These are phyloP conservation scores for Liposcelis brunnea DNA, from an alignment of 2,888 invertebrate species.

Conservation along the genomic window DNA sequence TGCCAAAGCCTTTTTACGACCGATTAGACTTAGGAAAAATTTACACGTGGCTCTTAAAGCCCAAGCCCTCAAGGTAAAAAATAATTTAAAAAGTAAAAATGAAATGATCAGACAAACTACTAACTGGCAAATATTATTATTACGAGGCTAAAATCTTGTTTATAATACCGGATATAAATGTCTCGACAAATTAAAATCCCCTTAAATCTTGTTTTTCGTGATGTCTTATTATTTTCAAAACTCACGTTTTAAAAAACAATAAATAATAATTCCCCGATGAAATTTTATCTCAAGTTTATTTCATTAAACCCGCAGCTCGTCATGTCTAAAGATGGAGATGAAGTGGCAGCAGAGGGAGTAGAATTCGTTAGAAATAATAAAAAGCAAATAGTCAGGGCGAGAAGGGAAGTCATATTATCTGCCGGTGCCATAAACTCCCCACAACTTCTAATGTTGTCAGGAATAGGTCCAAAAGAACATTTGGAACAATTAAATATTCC, in stretches of 20 bases:
- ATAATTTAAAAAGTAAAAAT: neutral
- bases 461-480: constrained; percentile 67
- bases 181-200: too few relatives aligned
- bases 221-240: neutral
- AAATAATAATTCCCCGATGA: neutral
- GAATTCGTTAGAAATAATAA: constrained; percentile 50
- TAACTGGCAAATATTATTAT: too few relatives aligned
- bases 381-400: constrained; percentile 47
- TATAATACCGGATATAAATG: neutral
- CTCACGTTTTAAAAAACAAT: neutral
- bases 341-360: constrained; percentile 44
- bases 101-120: too few relatives aligned
- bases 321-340: constrained; percentile 2
- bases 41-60: constrained; percentile 63
- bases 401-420: constrained; percentile 65
- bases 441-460: constrained; percentile 80
- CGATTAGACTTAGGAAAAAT: constrained; percentile 57
- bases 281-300: neutral
- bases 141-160: neutral
- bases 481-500: constrained; percentile 53
- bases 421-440: constrained; percentile 81
- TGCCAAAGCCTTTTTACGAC: constrained; percentile 71
- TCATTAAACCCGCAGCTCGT: neutral
- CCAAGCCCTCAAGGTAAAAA: constrained; percentile 47
- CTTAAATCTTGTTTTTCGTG: neutral